A percentile compares a stretch with the other conserved stretches of the same genome.
phyloP scores from a whole-genome alignment of 2,113 vertebrate genomes.

The Myrmophylax atrothorax region DNA sequence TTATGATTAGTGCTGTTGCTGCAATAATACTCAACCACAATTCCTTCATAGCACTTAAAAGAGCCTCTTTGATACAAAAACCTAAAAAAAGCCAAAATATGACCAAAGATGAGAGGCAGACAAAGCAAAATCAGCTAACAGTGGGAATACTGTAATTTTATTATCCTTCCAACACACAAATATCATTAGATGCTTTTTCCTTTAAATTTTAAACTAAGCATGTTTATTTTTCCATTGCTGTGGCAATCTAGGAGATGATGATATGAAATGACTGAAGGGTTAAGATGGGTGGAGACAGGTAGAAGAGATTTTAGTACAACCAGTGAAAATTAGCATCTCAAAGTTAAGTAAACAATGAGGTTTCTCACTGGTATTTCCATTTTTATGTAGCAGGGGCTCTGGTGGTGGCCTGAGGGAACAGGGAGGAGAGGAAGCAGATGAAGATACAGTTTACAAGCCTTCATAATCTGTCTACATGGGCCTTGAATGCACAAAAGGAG shows the following conservation, averaged over 20 bases:
- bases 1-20: neutral
- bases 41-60: neutral
- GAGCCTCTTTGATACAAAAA: neutral
- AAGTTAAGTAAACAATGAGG: neutral
- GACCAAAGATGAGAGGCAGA: neutral
- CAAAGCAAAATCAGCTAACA: neutral
- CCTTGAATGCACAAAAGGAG: neutral
- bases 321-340: neutral
- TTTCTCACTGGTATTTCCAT: neutral
- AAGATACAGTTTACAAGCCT: neutral
- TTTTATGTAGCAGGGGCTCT: neutral
- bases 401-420: neutral
- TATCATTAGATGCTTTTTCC: neutral
- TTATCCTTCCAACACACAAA: neutral
- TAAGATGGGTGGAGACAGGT: neutral
- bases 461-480: fast-evolving
- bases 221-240: neutral
- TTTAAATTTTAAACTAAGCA: neutral
- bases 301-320: neutral
- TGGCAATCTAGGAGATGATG: neutral
- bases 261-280: neutral
- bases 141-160: neutral
- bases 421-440: neutral
- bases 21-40: neutral
- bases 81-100: neutral